These are phyloP conservation scores for Actenoides lindsayi DNA, from an alignment of 2,113 vertebrate genomes.

Conservation along the genomic window DNA sequence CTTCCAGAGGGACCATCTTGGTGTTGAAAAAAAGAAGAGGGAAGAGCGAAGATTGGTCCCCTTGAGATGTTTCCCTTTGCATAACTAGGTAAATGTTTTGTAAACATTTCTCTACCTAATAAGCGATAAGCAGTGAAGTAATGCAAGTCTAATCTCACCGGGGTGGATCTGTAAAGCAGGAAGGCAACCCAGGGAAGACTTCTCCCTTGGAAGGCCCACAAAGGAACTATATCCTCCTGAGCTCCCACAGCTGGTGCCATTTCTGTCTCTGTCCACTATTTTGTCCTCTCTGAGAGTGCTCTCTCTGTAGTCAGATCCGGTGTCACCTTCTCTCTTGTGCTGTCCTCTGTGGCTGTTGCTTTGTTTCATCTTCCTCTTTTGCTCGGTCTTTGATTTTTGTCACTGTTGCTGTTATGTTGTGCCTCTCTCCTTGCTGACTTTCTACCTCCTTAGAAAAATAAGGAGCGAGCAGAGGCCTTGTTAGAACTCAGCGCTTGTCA, in stretches of 20 bases:
- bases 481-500: neutral
- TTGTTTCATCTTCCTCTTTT: neutral
- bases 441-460: neutral
- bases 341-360: neutral
- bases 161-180: conserved; percentile 14
- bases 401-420: neutral
- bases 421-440: neutral
- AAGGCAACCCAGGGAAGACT: conserved; percentile 25
- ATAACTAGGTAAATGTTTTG: conserved; percentile 60
- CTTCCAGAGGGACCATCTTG: neutral
- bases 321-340: neutral
- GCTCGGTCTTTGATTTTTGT: neutral
- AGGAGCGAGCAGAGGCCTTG: neutral
- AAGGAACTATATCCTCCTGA: neutral
- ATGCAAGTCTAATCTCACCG: conserved; percentile 4
- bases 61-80: conserved; percentile 6
- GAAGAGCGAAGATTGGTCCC: conserved; percentile 29
- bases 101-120: conserved; percentile 51
- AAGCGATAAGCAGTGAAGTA: conserved; percentile 46
- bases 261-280: neutral
- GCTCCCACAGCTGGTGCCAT: neutral
- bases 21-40: conserved; percentile 22
- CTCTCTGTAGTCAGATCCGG: neutral
- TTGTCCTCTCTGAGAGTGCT: neutral
- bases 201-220: conserved; percentile 27